These are phyloP conservation scores for Mormoops blainvillei DNA, from an alignment of 2,113 vertebrate species.

Conservation along the genomic window DNA sequence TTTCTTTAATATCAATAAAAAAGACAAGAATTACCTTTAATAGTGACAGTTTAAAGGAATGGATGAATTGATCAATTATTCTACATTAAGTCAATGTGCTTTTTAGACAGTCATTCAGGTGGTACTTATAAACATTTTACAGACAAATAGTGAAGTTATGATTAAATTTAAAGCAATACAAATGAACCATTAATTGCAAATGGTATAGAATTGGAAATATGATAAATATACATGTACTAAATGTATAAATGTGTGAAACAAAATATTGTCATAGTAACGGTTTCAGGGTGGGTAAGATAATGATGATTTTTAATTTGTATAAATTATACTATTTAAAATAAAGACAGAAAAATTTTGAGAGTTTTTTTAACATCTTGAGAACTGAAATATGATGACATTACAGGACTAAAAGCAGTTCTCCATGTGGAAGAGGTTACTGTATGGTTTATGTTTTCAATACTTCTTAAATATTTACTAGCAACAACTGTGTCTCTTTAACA, in stretches of 20 bases:
- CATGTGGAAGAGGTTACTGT: not conserved
- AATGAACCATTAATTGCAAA: not conserved
- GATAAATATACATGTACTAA: conserved; percentile 18
- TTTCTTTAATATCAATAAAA: conserved; percentile 9
- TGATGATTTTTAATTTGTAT: not conserved
- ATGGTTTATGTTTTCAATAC: not conserved
- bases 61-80: not conserved
- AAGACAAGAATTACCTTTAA: too few relatives aligned
- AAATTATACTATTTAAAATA: not conserved
- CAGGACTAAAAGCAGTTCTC: not conserved
- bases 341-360: not conserved
- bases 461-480: not conserved
- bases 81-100: not conserved
- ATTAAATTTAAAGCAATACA: not conserved
- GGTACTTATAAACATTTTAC: not conserved
- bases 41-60: not conserved
- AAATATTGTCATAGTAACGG: not conserved
- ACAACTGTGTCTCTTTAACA: not conserved
- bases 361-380: not conserved
- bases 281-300: not conserved
- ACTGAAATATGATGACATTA: not conserved
- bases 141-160: not conserved
- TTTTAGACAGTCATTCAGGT: not conserved
- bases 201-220: not conserved
- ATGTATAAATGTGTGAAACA: not conserved